These are phyloP conservation scores for Arrhamphus sclerolepis DNA, from an alignment of 2,797 vertebrate species.

Conservation along the genomic window DNA sequence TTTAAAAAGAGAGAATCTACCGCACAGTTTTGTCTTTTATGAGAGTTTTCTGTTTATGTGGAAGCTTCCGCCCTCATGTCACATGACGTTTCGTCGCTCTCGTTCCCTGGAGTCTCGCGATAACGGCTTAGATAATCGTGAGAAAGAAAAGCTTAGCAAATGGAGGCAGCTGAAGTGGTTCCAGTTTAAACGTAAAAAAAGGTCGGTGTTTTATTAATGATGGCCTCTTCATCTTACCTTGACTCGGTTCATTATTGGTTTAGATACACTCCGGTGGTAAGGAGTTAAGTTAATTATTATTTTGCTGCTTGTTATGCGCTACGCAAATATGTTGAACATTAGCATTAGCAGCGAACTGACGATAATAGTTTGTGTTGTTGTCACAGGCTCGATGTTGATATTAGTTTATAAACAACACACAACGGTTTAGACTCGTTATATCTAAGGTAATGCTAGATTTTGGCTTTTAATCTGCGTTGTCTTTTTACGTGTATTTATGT, in stretches of 20 bases:
- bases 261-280: fast-evolving
- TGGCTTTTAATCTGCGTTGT: fast-evolving
- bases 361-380: constrained; percentile 46
- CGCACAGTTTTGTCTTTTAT: too few relatives aligned
- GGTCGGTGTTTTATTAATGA: constrained; percentile 43
- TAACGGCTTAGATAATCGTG: constrained; percentile 21
- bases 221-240: fast-evolving
- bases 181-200: constrained; percentile 49
- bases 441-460: fast-evolving
- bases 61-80: constrained; percentile 61
- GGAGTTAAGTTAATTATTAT: neutral
- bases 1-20: fast-evolving
- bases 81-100: constrained; percentile 33
- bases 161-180: constrained; percentile 56
- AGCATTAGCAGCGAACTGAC: constrained; percentile 56
- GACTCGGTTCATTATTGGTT: fast-evolving
- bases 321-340: constrained; percentile 30
- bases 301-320: constrained; percentile 8
- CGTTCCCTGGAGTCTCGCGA: constrained; percentile 57
- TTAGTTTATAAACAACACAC: neutral
- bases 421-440: neutral
- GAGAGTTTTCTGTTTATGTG: constrained; percentile 15
- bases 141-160: constrained; percentile 72
- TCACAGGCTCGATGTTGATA: neutral
- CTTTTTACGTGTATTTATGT: too few relatives aligned